Conservation (phyloP, 1,140 invertebrate genomes). For the Trichoplusia ni region DNA sequence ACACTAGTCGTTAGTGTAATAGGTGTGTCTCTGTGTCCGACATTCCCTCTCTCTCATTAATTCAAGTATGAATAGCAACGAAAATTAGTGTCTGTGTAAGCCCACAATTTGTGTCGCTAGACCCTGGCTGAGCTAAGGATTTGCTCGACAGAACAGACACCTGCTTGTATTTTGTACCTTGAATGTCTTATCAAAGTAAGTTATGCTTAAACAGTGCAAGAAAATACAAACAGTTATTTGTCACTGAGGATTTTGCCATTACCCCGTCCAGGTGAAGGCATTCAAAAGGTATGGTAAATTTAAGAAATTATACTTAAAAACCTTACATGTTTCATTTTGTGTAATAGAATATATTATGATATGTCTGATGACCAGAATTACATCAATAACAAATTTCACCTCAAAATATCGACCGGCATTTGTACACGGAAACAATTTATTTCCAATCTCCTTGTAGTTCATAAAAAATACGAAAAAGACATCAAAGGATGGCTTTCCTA, state of each 20-base stretch:
- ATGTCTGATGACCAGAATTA: too few relatives aligned
- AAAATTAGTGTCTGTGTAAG: constrained; percentile 8
- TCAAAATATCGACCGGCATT: neutral
- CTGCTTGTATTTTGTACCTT: constrained; percentile 2
- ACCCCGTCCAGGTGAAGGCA: too few relatives aligned
- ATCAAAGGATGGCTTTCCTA: neutral
- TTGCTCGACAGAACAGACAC: constrained; percentile 8
- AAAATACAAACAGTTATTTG: too few relatives aligned
- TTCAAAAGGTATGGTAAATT: too few relatives aligned
- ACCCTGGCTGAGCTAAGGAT: neutral
- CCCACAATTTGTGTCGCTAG: neutral
- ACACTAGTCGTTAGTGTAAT: neutral
- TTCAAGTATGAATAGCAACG: constrained; percentile 16
- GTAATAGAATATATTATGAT: too few relatives aligned
- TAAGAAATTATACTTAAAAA: too few relatives aligned
- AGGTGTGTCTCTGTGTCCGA: neutral
- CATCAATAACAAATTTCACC: too few relatives aligned
- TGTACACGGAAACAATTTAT: neutral
- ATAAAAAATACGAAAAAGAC: constrained; percentile 1
- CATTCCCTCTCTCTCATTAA: constrained; percentile 14
- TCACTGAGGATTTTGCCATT: too few relatives aligned
- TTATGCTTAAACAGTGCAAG: too few relatives aligned
- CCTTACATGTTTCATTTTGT: too few relatives aligned
- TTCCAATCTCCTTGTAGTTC: neutral
- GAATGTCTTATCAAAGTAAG: too few relatives aligned